Evolutionary conservation across 2,888 invertebrate species (phyloP), one percentile per base, ranked within the genome.

Genomic region (Neelides folsomi): DNA sequence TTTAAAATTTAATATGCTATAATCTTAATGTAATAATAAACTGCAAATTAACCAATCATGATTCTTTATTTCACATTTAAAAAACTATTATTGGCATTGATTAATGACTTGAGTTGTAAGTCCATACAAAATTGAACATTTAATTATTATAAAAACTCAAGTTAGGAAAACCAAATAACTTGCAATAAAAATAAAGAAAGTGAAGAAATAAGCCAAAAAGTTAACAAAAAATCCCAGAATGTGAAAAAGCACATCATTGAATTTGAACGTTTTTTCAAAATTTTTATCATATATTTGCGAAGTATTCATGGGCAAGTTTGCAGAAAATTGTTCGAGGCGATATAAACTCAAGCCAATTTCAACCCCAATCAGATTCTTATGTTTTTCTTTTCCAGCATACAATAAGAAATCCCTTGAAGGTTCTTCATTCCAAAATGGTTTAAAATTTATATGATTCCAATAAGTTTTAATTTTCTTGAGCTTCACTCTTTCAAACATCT

Each of bases 141-240:
- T n/a, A n/a, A n/a, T n/a, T n/a, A n/a, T n/a, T n/a, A n/a, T n/a
- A n/a, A n/a, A n/a, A n/a, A n/a, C n/a, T 55, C 50, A 61, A 7
- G 59, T 59, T 12, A 62, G 27, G 49, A 58, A 62, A 9, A 62
- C 62, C 2, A 62, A 43, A 45, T 59, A 62, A 41, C 59, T 62
- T 39, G 57, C 56, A 42, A 60, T 52, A 51, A 62, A 62, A 10
- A 62, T 47, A n/a, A 51, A 40, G 12, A 55, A 55, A 3, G 59
- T 60, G 9, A 59, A 45, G 6, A 57, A 16, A 6, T 54, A 50
- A 1, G 56, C 56, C 15, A 48, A 41, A 5, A 46, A 44, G 48
- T 60, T 56, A 4, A 51, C 50, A 20, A 58, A 39, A 42, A 53
- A 53, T 19, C 41, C 42, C 5, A 60, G 2, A 46, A 60, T 52